phyloP scores from a whole-genome alignment of 2,113 vertebrate genomes.

The Microcebus jonahi region DNA sequence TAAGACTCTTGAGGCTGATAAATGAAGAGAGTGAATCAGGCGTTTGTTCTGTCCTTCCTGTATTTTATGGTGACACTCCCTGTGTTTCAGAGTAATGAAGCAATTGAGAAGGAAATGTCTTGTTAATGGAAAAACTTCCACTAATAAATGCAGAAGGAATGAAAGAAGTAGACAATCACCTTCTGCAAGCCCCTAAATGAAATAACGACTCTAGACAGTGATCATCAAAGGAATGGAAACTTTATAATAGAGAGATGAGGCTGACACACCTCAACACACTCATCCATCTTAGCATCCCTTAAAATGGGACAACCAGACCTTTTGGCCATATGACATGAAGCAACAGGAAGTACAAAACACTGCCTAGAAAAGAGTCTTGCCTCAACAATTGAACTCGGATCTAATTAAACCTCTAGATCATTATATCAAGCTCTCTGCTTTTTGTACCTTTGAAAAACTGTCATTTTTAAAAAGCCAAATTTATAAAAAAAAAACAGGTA shows the following conservation, averaged over 20 bases:
- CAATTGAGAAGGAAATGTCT: neutral
- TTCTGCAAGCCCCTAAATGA: neutral
- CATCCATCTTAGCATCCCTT: neutral
- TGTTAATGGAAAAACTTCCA: conserved; percentile 16
- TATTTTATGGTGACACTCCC: neutral
- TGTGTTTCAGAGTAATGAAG: neutral
- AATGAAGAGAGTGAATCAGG: neutral
- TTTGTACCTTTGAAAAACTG: neutral
- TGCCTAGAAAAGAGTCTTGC: neutral
- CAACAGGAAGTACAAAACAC: neutral
- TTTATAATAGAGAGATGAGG: neutral
- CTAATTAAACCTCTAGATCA: neutral
- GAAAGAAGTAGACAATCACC: neutral
- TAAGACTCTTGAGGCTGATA: neutral
- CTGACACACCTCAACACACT: neutral
- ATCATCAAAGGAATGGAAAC: neutral
- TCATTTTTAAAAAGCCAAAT: neutral
- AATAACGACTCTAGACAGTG: conserved; percentile 1
- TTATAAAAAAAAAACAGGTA: neutral
- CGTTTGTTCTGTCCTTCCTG: neutral
- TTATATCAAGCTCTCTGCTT: neutral
- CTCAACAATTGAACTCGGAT: neutral
- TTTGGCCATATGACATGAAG: neutral
- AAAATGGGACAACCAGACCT: neutral
- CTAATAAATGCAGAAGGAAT: neutral